Conservation (phyloP, 2,888 invertebrate species). For the Synanthedon andrenaeformis region DNA sequence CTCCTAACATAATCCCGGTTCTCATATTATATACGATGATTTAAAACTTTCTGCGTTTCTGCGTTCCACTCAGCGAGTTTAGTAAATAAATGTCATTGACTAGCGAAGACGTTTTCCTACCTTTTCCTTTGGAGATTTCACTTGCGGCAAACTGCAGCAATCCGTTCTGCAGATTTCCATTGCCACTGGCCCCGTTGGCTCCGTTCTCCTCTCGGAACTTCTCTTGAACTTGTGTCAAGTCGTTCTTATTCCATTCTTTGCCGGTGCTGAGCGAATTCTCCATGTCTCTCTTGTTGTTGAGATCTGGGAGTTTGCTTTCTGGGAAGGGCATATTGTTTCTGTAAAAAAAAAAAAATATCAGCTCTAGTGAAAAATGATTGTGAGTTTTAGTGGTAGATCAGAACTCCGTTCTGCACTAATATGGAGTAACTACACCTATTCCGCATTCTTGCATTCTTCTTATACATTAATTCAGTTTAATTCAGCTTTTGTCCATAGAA, state of each 20-base stretch:
- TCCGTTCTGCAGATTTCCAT: conserved; percentile 54
- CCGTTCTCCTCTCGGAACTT: conserved; percentile 35
- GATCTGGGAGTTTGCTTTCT: conserved; percentile 63
- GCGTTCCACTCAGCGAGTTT: too few species aligned
- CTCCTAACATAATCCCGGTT: too few species aligned
- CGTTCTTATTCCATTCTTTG: conserved; percentile 64
- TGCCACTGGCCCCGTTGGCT: conserved; percentile 48
- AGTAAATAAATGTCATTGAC: not conserved
- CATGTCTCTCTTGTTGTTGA: conserved; percentile 64
- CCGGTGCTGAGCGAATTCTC: conserved; percentile 35
- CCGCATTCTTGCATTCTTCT: too few species aligned
- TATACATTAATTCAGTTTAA: too few species aligned
- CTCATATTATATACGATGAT: too few species aligned
- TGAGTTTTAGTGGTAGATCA: too few species aligned
- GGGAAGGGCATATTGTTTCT: conserved; percentile 79
- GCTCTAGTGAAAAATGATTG: not conserved
- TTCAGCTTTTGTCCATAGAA: too few species aligned
- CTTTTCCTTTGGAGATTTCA: conserved; percentile 73
- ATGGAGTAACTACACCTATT: too few species aligned
- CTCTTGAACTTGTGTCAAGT: conserved; percentile 48
- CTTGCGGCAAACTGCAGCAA: conserved; percentile 70
- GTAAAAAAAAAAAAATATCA: conserved; percentile 6
- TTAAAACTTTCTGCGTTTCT: too few species aligned
- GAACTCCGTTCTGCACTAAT: too few species aligned
- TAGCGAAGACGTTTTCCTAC: conserved; percentile 17